Base-by-base conservation (phyloP, 2,797 vertebrate species). In the Propithecus deckenii region DNA sequence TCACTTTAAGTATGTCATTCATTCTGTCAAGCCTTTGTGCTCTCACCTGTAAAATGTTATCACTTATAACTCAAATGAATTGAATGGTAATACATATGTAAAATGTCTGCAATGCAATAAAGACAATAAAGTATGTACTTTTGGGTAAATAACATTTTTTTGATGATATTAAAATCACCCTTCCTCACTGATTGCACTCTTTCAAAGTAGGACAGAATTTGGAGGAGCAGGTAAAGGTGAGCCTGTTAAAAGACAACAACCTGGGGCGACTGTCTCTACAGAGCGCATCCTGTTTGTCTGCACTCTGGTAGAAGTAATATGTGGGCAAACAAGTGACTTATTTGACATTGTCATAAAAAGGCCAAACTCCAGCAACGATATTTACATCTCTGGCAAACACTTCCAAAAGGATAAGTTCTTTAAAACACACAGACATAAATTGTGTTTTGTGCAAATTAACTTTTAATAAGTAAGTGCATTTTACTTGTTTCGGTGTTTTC, bases 11-110 rank as follows among this genome's bases (percentile, higher is more conserved):
- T 35, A 46, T 87, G 48, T 85, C 41, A 86, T 84, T 84, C n/a
- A 65, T 7, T 84, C 71, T 93, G 90, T 75, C 50, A 93, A 74
- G 50, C 8, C 50, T 89, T 90, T 92, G 61, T 90, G 17, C 87
- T 67, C n/a, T 85, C n/a, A 57, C 46, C 43, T 72, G 20, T 78
- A 57, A 89, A 94, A 71, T 92, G 43, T 85, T 69, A 41, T 41
- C 84, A 67, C 48, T n/a, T 59, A 9, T 86, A 61, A 89, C 23
- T 78, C 88, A 23, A 4, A 61, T 72, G 89, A 59, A 41, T 46
- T 55, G 89, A 95, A 80, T 69, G 46, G 43, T 25, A 55, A 86
- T n/a, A 72, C 22, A 57, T 52, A 43, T 43, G 41, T 23, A 72
- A 89, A 89, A 91, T 69, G 59, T 38, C 23, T 35, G 5, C 7